Conservation (phyloP, 2,113 vertebrate genomes). For the Mesembrinibis cayennensis region DNA sequence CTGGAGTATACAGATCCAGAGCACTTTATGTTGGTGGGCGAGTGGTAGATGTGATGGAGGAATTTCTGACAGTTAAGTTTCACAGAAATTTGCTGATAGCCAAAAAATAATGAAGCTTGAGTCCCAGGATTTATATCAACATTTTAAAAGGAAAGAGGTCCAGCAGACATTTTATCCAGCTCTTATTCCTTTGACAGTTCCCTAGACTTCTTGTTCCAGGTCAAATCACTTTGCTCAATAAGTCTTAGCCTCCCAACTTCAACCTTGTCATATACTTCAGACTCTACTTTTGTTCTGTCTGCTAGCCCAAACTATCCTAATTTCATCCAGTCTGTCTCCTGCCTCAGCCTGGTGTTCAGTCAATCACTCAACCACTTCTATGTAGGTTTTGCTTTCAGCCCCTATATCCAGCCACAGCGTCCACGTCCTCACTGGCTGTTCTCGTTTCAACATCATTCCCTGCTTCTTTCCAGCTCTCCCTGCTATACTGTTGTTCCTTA, state of each 20-base stretch:
- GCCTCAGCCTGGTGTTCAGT: not conserved
- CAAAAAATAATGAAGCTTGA: not conserved
- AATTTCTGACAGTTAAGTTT: not conserved
- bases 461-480: not conserved
- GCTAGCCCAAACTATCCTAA: not conserved
- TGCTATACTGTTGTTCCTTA: not conserved
- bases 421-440: not conserved
- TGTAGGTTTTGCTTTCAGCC: not conserved
- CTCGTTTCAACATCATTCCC: not conserved
- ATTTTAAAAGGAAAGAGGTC: not conserved
- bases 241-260: not conserved
- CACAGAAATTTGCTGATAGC: not conserved
- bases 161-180: not conserved
- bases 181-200: not conserved
- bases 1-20: not conserved
- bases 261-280: not conserved
- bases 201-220: not conserved
- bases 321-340: not conserved
- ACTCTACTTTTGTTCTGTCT: not conserved
- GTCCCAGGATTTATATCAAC: not conserved
- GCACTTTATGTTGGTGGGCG: not conserved
- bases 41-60: not conserved
- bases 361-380: not conserved
- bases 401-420: not conserved
- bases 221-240: not conserved